Base-by-base conservation (phyloP, 2,888 invertebrate genomes). In the Suillia variegata region DNA sequence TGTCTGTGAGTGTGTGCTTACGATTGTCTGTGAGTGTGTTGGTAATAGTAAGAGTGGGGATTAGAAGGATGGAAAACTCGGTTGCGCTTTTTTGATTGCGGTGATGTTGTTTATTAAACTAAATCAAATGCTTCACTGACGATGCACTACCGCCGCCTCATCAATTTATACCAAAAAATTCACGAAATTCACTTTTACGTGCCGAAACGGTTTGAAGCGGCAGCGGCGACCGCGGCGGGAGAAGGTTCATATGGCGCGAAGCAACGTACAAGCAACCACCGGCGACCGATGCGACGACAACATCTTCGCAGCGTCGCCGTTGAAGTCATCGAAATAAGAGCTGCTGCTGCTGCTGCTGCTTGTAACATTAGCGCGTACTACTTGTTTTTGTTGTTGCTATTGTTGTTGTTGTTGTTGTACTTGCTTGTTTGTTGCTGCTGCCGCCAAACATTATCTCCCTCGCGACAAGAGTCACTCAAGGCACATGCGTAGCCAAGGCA, bases 41-140 rank as follows among this genome's bases (percentile, higher is more conserved):
- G 42, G 45, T 62, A 59, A 61, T 62, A 55, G 61, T 62, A 62
- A 64, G 58, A 64, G 58, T 64, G 56, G 69, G 68, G 67, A 67
- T n/a, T 68, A 62, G 65, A 65, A 66, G 69, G 67, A 69, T 67
- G 68, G 71, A 70, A 72, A 59, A 62, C 60, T 66, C 64, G 60
- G 64, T 62, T 66, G 56, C 57, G 64, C 56, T 58, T 50, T 58
- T n/a, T 59, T 68, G 66, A 64, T 60, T 68, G 67, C 70, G 70
- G 70, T 71, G 69, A 70, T 77, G 79, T 70, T 80, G 78, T 76
- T 75, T 80, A 75, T 78, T 75, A 79, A 75, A 78, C 78, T 77
- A 75, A 81, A 75, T 76, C 81, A 75, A 79, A 80, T 79, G 78
- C 77, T 82, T 80, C 78, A 82, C 82, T 82, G 82, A 82, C 80